phyloP scores from a whole-genome alignment of 2,888 invertebrate species.

The Macrosiphum euphorbiae region DNA sequence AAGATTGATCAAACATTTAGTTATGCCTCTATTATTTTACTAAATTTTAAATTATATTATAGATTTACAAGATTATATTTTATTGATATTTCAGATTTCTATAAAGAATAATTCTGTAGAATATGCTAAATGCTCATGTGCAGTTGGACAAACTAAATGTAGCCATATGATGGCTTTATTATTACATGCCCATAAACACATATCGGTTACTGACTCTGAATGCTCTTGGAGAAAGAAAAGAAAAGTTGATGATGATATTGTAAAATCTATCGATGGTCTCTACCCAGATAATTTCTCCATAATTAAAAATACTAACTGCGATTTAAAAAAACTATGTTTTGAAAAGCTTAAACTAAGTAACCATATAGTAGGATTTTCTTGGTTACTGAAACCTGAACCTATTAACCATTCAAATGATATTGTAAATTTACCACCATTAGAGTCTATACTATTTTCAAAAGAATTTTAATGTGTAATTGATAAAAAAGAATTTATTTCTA shows the following conservation, averaged over 20 bases:
- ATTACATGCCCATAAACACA: conserved; percentile 21
- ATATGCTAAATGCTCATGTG: not conserved
- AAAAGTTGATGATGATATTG: not conserved
- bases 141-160: conserved; percentile 22
- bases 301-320: not conserved
- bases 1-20: too few species aligned
- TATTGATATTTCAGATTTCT: conserved; percentile 32
- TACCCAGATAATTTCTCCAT: conserved; percentile 22
- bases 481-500: not conserved
- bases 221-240: not conserved
- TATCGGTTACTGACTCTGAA: conserved; percentile 3
- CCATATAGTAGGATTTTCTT: conserved; percentile 3
- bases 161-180: conserved; percentile 18
- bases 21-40: not conserved
- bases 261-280: not conserved
- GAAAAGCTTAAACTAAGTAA: not conserved
- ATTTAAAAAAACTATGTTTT: conserved; percentile 19
- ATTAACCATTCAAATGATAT: not conserved
- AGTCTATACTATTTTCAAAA: not conserved
- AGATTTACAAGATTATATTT: not conserved
- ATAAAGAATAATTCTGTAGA: conserved; percentile 31
- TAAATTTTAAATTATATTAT: not conserved
- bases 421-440: conserved; percentile 22
- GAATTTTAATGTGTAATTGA: not conserved
- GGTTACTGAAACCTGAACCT: conserved; percentile 1